phyloP scores from a whole-genome alignment of 2,888 invertebrate species.

The Ellobium chinense region DNA sequence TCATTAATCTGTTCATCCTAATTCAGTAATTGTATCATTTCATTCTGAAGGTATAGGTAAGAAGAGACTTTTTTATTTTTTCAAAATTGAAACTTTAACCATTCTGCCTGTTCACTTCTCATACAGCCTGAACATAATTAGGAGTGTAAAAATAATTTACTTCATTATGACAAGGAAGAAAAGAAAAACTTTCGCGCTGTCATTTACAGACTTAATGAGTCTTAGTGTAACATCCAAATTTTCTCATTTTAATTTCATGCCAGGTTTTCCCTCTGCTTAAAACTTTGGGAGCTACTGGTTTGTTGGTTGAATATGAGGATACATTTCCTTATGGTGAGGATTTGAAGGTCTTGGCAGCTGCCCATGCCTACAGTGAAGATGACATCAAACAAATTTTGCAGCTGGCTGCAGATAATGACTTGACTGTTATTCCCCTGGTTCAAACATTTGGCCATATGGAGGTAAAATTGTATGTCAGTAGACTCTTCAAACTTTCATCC shows the following conservation, averaged over 20 bases:
- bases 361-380: conserved; percentile 83
- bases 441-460: conserved; percentile 93
- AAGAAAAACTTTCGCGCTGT: too few relatives aligned
- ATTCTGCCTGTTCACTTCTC: too few relatives aligned
- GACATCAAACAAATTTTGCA: conserved; percentile 82
- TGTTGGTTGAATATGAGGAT: conserved; percentile 92
- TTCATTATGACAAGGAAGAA: too few relatives aligned
- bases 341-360: conserved; percentile 83
- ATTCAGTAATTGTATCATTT: too few relatives aligned
- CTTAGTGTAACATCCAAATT: background rate
- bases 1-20: too few relatives aligned
- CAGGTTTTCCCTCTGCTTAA: conserved; percentile 77
- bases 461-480: too few relatives aligned
- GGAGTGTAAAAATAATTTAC: too few relatives aligned
- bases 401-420: conserved; percentile 82
- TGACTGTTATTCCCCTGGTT: conserved; percentile 89
- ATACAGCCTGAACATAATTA: too few relatives aligned
- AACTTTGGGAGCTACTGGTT: conserved; percentile 85
- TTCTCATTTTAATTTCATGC: conserved; percentile 2
- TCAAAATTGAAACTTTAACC: too few relatives aligned
- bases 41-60: too few relatives aligned
- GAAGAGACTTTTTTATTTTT: too few relatives aligned
- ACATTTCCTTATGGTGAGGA: conserved; percentile 88
- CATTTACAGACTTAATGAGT: background rate
- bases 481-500: too few relatives aligned